Base-by-base conservation (phyloP, 2,113 vertebrate genomes). In the Nesospiza acunhae region DNA sequence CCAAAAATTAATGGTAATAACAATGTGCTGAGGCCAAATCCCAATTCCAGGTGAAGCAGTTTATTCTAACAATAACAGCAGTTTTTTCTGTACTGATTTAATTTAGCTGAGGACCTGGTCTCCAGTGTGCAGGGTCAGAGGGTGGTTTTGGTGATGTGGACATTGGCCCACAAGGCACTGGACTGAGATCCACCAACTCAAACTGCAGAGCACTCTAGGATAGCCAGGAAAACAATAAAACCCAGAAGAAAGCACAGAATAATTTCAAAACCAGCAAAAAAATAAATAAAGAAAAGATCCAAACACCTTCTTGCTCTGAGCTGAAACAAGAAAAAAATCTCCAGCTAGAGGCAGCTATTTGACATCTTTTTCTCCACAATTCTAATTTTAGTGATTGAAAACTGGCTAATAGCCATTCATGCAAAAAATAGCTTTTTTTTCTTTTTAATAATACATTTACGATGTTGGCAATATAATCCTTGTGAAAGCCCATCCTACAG, bases 161-260 rank as follows among this genome's bases (percentile, higher is more conserved):
- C 75, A 24, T 50, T 81, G 84, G 74, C 16, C 86, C 92, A 93
- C 15, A 44, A 96, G 93, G 93, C 92, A 96, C 93, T 95, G 90
- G 93, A 64, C 52, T 88, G 92, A 95, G 83, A 93, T 90, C 84
- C 84, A 96, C 89, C 76, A 94, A 91, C 86, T 93, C 94, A 94
- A 70, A 74, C 9, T 80, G 49, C 47, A 94, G 67, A 89, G 63
- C 73, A 70, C 44, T 62, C 39, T 30, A 59, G 73, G 44, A 91
- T 15, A 47, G 41, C 41, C 77, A 87, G 39, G 37, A 82, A 72
- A 92, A 73, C 15, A 49, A 55, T 7, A 66, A 41, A 94, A 80
- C 15, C 21, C 24, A 58, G 35, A 69, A 73, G 12, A 11, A 93
- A 69, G 27, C 30, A 78, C 46, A 35, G 73, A 55, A 80, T 67